Conservation (phyloP, 1,140 invertebrate species). For the Bombyx mandarina region DNA sequence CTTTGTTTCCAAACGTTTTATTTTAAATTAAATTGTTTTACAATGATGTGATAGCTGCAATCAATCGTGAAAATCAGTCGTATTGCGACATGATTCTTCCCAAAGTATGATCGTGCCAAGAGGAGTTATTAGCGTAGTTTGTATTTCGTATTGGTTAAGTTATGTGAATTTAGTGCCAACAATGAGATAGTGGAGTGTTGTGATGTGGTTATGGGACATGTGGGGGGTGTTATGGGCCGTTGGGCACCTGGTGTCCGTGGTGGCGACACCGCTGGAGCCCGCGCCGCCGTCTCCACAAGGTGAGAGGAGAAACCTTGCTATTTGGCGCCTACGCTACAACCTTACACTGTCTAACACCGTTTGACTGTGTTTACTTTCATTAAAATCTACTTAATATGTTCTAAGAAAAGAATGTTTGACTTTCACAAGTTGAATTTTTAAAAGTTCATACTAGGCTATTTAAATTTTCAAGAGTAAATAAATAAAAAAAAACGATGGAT, state of each 20-base stretch:
- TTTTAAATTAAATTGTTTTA: slow-evolving; percentile 21
- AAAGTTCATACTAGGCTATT: no score
- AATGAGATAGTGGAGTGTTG: slow-evolving; percentile 69
- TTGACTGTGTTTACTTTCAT: slow-evolving; percentile 24
- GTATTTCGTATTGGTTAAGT: slow-evolving; percentile 63
- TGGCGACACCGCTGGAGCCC: slow-evolving; percentile 52
- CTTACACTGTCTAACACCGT: slow-evolving; percentile 24
- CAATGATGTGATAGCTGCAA: slow-evolving; percentile 51
- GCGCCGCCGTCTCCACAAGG: slow-evolving; percentile 45
- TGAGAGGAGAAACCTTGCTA: slow-evolving; percentile 46
- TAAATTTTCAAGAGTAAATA: no score
- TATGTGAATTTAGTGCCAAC: slow-evolving; percentile 67
- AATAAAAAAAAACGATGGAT: no score
- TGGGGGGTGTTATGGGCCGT: slow-evolving; percentile 58
- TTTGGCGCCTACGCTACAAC: slow-evolving; percentile 27
- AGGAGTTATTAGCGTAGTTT: slow-evolving; percentile 63
- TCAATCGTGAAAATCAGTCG: slow-evolving; percentile 21
- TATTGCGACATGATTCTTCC: slow-evolving; percentile 51
- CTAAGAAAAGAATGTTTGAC: no score
- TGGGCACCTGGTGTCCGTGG: slow-evolving; percentile 40
- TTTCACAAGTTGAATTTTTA: no score
- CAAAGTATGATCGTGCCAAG: slow-evolving; percentile 68
- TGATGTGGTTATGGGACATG: slow-evolving; percentile 69
- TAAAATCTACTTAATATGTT: no score
- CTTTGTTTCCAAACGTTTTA: slow-evolving; percentile 61